Evolutionary conservation across 35 echinoderm and acorn worm species (phyloP), one percentile per base, ranked within the genome.

Genomic region (Eucidaris tribuloides): DNA sequence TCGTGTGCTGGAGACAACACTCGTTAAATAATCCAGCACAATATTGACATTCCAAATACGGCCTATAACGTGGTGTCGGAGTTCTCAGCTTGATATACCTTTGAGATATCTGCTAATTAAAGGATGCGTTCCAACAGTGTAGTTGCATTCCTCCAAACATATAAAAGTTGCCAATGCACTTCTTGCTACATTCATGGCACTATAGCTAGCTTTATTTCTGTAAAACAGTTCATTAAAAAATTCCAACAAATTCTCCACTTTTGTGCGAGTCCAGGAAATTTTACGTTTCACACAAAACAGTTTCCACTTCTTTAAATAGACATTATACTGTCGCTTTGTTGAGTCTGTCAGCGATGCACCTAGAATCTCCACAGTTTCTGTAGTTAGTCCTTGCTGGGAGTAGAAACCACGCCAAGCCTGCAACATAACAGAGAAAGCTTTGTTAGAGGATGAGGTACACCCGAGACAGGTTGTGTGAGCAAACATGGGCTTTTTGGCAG

Each of bases 11-110:
- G 79, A 42, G 76, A 44, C 7, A 92, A 61, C 17, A 22, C 62
- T 15, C 66, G 43, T 22, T n/a, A 92, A 78, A 41, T 92, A 86
- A 28, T 78, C 58, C 24, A 92, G 71, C 22, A 86, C 83, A 56
- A 45, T 81, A 17, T 77, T 77, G 20, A 92, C 79, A 57, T 92
- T 78, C 89, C 89, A 92, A 38, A 92, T 85, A n/a, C 28, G 49
- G 56, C 9, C 28, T 49, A 46, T 87, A 96, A 37, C 83, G 32
- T 42, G 77, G 79, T 18, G 58, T 55, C 13, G 88, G 88, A 23
- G 93, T 71, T 44, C 58, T 7, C 27, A 77, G 32, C 7, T 83
- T 84, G 58, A 65, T 91, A 5, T 71, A 14, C 93, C 93, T 62
- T 62, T 90, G 52, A 82, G 32, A 59, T 91, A 96, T 29, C 84